phyloP scores from a whole-genome alignment of 2,888 invertebrate genomes.

The Pandemis heparana region DNA sequence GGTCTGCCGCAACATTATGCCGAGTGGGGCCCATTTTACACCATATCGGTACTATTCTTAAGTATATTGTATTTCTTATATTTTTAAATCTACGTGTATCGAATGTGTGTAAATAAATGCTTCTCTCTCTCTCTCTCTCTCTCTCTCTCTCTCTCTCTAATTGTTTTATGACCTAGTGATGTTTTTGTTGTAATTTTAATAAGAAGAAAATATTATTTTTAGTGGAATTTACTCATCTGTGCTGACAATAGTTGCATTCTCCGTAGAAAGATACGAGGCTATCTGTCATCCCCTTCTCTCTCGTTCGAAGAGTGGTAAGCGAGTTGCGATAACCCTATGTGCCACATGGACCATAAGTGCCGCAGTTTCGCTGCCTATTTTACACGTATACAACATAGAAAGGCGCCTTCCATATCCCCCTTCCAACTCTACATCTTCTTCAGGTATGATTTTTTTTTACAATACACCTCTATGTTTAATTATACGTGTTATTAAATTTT shows the following conservation, averaged over 20 bases:
- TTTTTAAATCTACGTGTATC: no score
- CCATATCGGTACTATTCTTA: no score
- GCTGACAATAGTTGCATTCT: slow-evolving; percentile 44
- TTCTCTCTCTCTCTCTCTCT: no score
- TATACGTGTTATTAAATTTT: no score
- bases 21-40: no score
- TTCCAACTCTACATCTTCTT: background rate
- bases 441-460: background rate
- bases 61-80: no score
- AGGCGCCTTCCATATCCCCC: background rate
- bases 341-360: slow-evolving; percentile 24
- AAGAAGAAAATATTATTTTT: background rate
- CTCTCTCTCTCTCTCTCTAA: no score
- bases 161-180: no score
- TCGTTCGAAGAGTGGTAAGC: slow-evolving; percentile 10
- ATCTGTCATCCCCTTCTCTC: slow-evolving; percentile 41
- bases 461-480: background rate
- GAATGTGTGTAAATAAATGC: no score
- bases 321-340: slow-evolving; percentile 32
- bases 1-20: no score
- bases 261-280: slow-evolving; percentile 42
- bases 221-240: slow-evolving; percentile 42
- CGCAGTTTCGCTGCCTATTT: background rate
- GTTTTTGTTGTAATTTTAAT: no score
- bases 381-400: background rate